Conservation (phyloP, 1,140 invertebrate genomes). For the Magallana gigas region DNA sequence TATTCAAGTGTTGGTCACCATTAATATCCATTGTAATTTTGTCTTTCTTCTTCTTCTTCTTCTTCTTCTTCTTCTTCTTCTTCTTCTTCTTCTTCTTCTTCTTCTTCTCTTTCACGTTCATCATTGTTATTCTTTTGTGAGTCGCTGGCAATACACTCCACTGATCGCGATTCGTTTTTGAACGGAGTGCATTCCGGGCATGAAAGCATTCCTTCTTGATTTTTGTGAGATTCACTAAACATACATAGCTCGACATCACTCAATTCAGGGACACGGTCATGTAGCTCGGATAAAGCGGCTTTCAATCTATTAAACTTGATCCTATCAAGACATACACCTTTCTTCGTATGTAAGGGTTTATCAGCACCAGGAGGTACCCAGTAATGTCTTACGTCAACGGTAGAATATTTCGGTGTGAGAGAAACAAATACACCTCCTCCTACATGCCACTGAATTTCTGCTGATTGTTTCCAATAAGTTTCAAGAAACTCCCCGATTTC, state of each 20-base stretch:
- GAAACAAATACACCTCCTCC: conserved; percentile 46
- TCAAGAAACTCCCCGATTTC: background rate
- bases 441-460: conserved; percentile 23
- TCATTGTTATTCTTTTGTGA: too few species aligned
- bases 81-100: background rate
- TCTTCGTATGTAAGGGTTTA: conserved; percentile 43
- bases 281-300: background rate
- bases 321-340: conserved; percentile 34
- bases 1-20: too few species aligned
- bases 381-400: conserved; percentile 48
- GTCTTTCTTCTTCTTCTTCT: too few species aligned
- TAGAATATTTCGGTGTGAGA: background rate
- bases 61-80: too few species aligned
- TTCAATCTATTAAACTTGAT: background rate
- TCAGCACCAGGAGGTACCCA: conserved; percentile 25
- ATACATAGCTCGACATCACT: conserved; percentile 11
- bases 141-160: background rate
- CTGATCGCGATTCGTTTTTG: background rate
- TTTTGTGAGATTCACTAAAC: conserved; percentile 31
- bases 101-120: too few species aligned
- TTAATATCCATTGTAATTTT: too few species aligned
- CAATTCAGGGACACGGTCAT: conserved; percentile 46
- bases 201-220: background rate
- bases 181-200: conserved; percentile 47
- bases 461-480: background rate